Evolutionary conservation across 2,797 vertebrate species (phyloP), one percentile per base, ranked within the genome.

Genomic region (Acrocephalus scirpaceus): DNA sequence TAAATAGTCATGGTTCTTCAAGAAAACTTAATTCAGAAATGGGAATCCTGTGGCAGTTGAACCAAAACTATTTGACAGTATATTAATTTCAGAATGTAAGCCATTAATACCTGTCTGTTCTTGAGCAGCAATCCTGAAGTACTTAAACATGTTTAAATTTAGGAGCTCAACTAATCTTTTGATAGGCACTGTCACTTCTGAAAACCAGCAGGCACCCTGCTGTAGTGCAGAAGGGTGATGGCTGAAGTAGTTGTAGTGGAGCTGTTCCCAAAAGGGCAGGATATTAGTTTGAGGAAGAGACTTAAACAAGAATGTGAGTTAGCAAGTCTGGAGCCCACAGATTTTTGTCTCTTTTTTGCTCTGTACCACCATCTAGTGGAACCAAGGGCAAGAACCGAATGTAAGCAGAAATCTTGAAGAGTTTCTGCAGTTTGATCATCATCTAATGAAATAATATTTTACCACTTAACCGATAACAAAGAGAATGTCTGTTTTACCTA

Each of bases 291-390:
- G 40, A 72, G 40, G 7, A 65, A 19, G 32, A 76, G 21, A 30
- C 5, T 80, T 57, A 54, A 71, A 51, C 2, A 56, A 38, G 38
- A 12, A 38, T 38, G 38, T 38, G 38, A 38, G 38, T 38, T 38
- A 38, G 38, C 38, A 38, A 38, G 44, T 34, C 30, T 47, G 44
- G 22, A 86, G 42, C 32, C 17, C 10, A 32, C n/a, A 21, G 27
- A 9, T 54, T 54, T 75, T 77, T 64, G 5, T 60, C 58, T 69
- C 5, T 1, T 3, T 57, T 73, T 91, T 83, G 47, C 75, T 90
- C 84, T 90, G 0, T 88, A 61, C 69, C 54, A 72, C 95, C 95
- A 91, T 83, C 95, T 96, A 62, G 85, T 78, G 93, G 91, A 89
- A 40, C 16, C 36, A 80, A n/a, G 21, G 17, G 17, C 20, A 56